phyloP scores from a whole-genome alignment of 2,113 vertebrate species.

The Vicugna pacos region DNA sequence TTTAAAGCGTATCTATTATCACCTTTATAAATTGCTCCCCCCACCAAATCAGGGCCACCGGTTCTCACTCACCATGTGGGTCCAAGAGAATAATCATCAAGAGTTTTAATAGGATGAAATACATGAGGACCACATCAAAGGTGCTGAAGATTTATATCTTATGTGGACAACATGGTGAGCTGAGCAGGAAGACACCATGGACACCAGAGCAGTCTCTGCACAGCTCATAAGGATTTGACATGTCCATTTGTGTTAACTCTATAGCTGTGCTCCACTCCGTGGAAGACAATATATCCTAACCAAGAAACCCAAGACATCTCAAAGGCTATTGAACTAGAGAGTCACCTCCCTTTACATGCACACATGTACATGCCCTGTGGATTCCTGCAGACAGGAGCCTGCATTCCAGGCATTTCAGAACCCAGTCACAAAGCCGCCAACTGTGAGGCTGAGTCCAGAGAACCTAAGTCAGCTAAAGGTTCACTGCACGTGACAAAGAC shows the following conservation, averaged over 20 bases:
- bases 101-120: background rate
- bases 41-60: background rate
- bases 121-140: background rate
- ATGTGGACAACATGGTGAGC: background rate
- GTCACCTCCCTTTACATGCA: background rate
- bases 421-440: background rate
- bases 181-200: background rate
- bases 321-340: background rate
- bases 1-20: conserved; percentile 48
- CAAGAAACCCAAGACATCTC: background rate
- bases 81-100: background rate
- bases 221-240: background rate
- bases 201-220: background rate
- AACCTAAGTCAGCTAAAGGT: background rate
- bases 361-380: too few species aligned
- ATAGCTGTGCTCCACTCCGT: background rate
- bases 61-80: background rate
- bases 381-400: background rate
- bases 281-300: background rate
- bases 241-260: background rate
- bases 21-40: background rate
- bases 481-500: background rate
- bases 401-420: background rate
- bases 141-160: background rate
- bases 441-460: background rate